Evolutionary conservation across 1,140 invertebrate genomes (phyloP), one percentile per base, ranked within the genome.

Genomic region (Hetaerina americana): DNA sequence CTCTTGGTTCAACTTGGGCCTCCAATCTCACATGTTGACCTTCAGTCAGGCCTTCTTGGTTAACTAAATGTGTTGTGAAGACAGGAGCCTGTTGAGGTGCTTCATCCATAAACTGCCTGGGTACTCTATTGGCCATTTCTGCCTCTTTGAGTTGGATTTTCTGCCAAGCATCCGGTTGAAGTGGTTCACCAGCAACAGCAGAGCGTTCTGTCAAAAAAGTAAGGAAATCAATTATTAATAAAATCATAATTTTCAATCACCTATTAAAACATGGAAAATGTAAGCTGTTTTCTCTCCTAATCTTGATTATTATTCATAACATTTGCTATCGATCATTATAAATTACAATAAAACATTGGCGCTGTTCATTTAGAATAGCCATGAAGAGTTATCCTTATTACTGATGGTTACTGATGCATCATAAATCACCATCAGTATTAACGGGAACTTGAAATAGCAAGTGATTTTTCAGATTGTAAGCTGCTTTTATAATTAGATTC

Each of bases 1-100:
- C 91, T 77, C 95, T 87, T n/a, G 97, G 97, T 78, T 96, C 94
- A 5, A 97, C 91, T 81, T 95, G 93, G 72, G 95, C 95, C 82
- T 99, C 96, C 73, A 99, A 84, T 76, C 94, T 90, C 2, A 97
- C 90, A 78, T 94, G 92, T 81, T 97, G 89, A 66, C 92, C 92
- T 85, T 97, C 95, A 67, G 89, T 84, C 5, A 96, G 79, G 78
- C 92, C 92, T 72, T 95, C 93, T 72, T 88, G 90, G 77, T 90
- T 95, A 77, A 92, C 88, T 5, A 97, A 82, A 79, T 97, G 94
- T 26, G 92, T 94, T 0, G 93, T 95, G 76, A 96, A 96, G 10
- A 95, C 92, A 70, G 94, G 94, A 29, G 92, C 90, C 80, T 93
- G 91, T 77, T 92, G 89, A 0, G 91, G 90, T 28, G 89, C 88